Percentiles rank a stretch among this genome's conserved stretches.
Conservation (phyloP, 2,888 invertebrate species). For the Rhagophthalmus giganteus region DNA sequence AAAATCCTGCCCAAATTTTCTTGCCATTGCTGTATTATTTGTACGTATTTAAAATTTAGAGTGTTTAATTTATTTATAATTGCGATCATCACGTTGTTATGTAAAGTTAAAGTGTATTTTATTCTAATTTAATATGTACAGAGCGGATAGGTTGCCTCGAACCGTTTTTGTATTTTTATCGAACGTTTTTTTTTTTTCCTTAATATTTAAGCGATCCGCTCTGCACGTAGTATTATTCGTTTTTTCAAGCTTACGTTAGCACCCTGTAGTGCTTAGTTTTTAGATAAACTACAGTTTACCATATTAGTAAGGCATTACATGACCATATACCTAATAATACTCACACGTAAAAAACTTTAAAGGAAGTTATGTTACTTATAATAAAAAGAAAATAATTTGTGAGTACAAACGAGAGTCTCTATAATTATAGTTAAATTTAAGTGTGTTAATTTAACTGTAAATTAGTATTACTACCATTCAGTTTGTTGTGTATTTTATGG, state of each 20-base stretch:
- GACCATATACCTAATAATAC: conserved; percentile 52
- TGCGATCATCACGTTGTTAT: conserved; percentile 28
- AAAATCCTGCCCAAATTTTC: conserved; percentile 53
- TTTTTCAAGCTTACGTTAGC: conserved; percentile 37
- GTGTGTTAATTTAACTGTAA: conserved; percentile 20
- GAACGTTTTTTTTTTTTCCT: no score
- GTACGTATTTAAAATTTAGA: conserved; percentile 40
- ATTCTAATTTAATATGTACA: conserved; percentile 26
- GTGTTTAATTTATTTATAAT: conserved; percentile 34
- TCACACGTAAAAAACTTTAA: conserved; percentile 49
- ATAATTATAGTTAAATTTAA: conserved; percentile 19
- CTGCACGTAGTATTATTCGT: conserved; percentile 18
- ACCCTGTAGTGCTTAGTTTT: conserved; percentile 44
- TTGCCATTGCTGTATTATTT: conserved; percentile 57
- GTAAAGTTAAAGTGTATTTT: conserved; percentile 31
- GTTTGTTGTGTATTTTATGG: conserved; percentile 25
- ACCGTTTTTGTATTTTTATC: conserved; percentile 1
- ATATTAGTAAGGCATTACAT: conserved; percentile 52
- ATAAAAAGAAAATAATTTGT: conserved; percentile 21
- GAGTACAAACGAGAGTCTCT: conserved; percentile 26
- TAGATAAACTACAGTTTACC: conserved; percentile 52
- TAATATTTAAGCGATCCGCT: conserved; percentile 8
- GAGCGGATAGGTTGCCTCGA: conserved; percentile 12
- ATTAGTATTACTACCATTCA: conserved; percentile 22
- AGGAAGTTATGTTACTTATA: conserved; percentile 24